Evolutionary conservation across 1,140 invertebrate genomes (phyloP).

Genomic region (Tribolium madens): DNA sequence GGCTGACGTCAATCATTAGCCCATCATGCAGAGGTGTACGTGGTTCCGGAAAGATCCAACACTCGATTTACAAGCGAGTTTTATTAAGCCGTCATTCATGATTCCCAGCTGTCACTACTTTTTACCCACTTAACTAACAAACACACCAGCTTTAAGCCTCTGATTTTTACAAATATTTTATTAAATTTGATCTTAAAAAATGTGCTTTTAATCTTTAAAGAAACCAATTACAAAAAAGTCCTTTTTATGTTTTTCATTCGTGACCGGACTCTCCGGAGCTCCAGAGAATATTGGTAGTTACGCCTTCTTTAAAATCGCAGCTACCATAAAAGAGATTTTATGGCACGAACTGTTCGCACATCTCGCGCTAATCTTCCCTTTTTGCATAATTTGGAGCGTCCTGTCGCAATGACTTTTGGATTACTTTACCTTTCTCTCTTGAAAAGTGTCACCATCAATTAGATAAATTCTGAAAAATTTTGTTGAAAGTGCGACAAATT

Average conservation of each 20-base stretch:
- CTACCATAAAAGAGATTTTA: constrained; percentile 15
- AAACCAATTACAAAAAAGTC: too few relatives aligned
- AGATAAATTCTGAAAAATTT: not conserved
- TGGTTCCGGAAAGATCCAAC: constrained; percentile 1
- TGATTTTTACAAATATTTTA: too few relatives aligned
- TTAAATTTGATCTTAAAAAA: too few relatives aligned
- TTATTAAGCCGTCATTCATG: constrained; percentile 21
- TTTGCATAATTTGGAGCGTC: constrained; percentile 12
- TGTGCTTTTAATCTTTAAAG: too few relatives aligned
- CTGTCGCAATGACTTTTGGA: not conserved
- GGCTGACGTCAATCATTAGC: constrained; percentile 43
- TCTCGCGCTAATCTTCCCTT: not conserved
- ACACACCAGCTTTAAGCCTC: not conserved
- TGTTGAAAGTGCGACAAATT: not conserved
- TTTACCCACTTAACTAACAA: not conserved
- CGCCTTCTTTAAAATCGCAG: constrained; percentile 11
- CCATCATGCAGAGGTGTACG: constrained; percentile 30
- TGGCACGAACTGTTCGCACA: not conserved
- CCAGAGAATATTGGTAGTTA: not conserved
- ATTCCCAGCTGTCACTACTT: not conserved
- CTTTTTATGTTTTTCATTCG: too few relatives aligned
- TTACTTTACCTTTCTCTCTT: not conserved
- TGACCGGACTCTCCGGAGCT: too few relatives aligned
- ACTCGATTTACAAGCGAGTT: constrained; percentile 6
- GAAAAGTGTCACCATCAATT: constrained; percentile 1